Base-by-base conservation (phyloP, 2,888 invertebrate species). In the Drosophila vallismaia region DNA sequence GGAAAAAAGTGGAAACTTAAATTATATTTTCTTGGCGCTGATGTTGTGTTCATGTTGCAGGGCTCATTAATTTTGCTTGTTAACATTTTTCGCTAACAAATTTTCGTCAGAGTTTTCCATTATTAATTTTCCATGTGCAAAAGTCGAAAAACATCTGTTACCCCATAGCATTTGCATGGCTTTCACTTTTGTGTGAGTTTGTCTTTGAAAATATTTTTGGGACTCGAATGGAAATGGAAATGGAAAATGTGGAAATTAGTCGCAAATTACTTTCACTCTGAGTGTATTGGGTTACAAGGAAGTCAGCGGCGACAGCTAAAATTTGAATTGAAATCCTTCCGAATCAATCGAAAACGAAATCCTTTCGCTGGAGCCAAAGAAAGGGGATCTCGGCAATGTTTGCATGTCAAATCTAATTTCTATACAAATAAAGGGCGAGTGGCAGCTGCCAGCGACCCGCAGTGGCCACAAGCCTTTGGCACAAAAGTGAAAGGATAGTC, bases 331-430 rank as follows among this genome's bases (percentile, higher is more conserved):
- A 46, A 36, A 51, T 36, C 26, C 36, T 74, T 3, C 1, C 26
- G 33, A 48, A 48, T 19, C 33, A 33, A 50, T 33, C 12, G 38
- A 42, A 52, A 36, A 0, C n/a, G 29, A 73, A 85, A 87, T 87
- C 79, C 88, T 85, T 85, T 87, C 79, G 82, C 86, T 55, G 26
- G 10, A 49, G 29, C 24, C 8, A 38, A 26, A 8, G 10, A 19
- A 29, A 29, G 38, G 38, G 46, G 44, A 52, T 9, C 42, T 28
- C 38, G 26, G 7, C 59, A 48, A 74, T 88, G 85, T 85, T 88
- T 85, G 89, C 85, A 88, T 85, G 85, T 87, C 88, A 87, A 85
- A 88, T 88, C 79, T 33, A 75, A 82, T 88, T 88, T 88, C 82
- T 75, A 87, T 74, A 88, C 84, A 84, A 84, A 84, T 62, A 86